Percentiles rank a stretch among this genome's conserved stretches.
These are phyloP conservation scores for Xestia ashworthii DNA, from an alignment of 2,888 invertebrate species.

Conservation along the genomic window DNA sequence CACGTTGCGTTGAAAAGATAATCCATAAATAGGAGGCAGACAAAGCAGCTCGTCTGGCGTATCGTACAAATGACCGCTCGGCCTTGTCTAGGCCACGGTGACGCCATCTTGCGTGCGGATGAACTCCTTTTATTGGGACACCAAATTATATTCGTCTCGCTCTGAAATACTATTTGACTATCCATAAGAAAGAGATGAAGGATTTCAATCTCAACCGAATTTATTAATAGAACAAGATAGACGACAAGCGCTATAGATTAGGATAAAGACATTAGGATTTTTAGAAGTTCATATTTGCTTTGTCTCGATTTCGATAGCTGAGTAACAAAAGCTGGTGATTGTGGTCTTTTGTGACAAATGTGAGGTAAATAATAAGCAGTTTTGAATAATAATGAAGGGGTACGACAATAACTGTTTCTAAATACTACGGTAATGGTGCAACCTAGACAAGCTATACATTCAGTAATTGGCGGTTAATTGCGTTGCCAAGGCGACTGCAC, in stretches of 20 bases:
- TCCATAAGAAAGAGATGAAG: conserved; percentile 72
- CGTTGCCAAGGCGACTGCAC: conserved; percentile 78
- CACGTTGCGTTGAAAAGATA: conserved; percentile 71
- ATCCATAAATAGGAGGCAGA: conserved; percentile 77
- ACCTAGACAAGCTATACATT: conserved; percentile 69
- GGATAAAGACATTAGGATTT: conserved; percentile 42
- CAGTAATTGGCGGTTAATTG: conserved; percentile 81
- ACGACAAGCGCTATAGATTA: conserved; percentile 66
- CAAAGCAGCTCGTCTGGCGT: conserved; percentile 86
- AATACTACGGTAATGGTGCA: conserved; percentile 60
- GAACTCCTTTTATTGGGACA: conserved; percentile 86
- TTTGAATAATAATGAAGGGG: conserved; percentile 49
- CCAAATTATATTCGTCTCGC: conserved; percentile 80
- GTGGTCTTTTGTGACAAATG: conserved; percentile 15
- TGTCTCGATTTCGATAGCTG: conserved; percentile 42
- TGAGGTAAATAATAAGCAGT: conserved; percentile 45
- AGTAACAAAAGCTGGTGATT: conserved; percentile 33
- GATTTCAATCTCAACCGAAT: conserved; percentile 68
- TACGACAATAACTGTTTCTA: conserved; percentile 61
- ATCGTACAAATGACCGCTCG: conserved; percentile 88
- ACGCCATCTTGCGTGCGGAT: conserved; percentile 88
- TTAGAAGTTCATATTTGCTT: conserved; percentile 61
- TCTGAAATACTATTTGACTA: conserved; percentile 66
- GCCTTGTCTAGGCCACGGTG: conserved; percentile 90
- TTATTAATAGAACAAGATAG: conserved; percentile 76